Percentiles rank a stretch among this genome's conserved stretches.
These are phyloP conservation scores for Cataglyphis altisquamis DNA, from an alignment of 2,888 invertebrate species.

Conservation along the genomic window DNA sequence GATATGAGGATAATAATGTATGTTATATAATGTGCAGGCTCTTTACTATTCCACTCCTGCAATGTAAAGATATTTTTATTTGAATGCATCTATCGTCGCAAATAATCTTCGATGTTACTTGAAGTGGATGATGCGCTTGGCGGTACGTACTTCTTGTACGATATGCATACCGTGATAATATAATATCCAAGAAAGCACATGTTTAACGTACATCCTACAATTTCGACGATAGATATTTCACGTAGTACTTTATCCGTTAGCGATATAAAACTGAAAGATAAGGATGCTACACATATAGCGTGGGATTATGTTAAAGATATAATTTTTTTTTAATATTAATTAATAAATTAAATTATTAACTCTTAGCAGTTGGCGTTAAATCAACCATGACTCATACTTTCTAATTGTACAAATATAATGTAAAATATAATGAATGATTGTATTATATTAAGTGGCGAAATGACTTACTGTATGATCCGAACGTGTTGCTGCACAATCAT, in stretches of 20 bases:
- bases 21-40: slow-evolving; percentile 47
- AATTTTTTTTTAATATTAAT: not conserved
- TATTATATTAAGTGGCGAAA: not conserved
- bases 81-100: not conserved
- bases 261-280: slow-evolving; percentile 72
- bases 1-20: slow-evolving; percentile 58
- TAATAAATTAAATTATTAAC: slow-evolving; percentile 6
- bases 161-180: slow-evolving; percentile 77
- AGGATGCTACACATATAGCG: no score
- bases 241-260: slow-evolving; percentile 75
- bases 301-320: not conserved
- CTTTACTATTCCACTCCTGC: slow-evolving; percentile 62
- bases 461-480: slow-evolving; percentile 61
- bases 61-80: not conserved
- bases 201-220: slow-evolving; percentile 79
- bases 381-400: not conserved
- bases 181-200: slow-evolving; percentile 82
- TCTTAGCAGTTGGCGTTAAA: no score
- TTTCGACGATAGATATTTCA: slow-evolving; percentile 78
- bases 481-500: slow-evolving; percentile 71
- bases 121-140: not conserved
- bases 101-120: not conserved
- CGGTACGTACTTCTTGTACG: slow-evolving; percentile 28
- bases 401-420: not conserved
- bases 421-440: not conserved